Evolutionary conservation across 2,113 vertebrate species (phyloP), one percentile per base, ranked within the genome.

Genomic region (Tenebrosternarchus preto): DNA sequence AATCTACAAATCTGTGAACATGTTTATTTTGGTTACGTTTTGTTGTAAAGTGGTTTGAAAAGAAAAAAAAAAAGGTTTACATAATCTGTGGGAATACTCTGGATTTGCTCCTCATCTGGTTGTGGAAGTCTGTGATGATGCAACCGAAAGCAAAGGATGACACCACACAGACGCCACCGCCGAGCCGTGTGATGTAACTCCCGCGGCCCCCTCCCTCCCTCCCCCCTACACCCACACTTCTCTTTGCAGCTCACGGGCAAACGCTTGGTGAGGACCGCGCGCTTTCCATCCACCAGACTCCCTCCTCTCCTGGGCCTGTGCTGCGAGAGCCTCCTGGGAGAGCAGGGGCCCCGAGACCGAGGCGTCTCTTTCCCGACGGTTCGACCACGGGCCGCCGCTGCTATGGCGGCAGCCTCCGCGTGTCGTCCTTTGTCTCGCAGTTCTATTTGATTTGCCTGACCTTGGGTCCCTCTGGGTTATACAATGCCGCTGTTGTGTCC

Each of bases 131-230:
- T 27, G 36, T 82, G 77, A 81, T 91, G 91, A 91, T 87, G 91
- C 88, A 91, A 91, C 43, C 2, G 56, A 73, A 69, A 31, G 88
- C 85, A 90, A 91, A 90, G 81, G 81, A 84, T 84, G 88, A 90
- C 73, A 85, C 73, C 80, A 83, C 86, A 76, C 12, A 33, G 15
- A 39, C 15, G 69, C 71, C 39, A 43, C 22, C 61, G 31, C 16
- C 67, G 57, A 60, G 29, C 24, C 15, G 73, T 15, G 67, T 64
- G 16, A 76, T 36, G 78, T 70, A 64, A 82, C 59, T 36, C 17
- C 19, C 39, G 25, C 29, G 16, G 46, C 29, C 4, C 15, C 27
- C 69, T 59, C 27, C 43, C 73, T 9, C 67, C 71, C 19, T 15
- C 25, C 25, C 57, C 25, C 68, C 59, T 43, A 17, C 36, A 56